These are phyloP conservation scores for Spheniscus humboldti DNA, from an alignment of 2,797 vertebrate species.

Conservation along the genomic window DNA sequence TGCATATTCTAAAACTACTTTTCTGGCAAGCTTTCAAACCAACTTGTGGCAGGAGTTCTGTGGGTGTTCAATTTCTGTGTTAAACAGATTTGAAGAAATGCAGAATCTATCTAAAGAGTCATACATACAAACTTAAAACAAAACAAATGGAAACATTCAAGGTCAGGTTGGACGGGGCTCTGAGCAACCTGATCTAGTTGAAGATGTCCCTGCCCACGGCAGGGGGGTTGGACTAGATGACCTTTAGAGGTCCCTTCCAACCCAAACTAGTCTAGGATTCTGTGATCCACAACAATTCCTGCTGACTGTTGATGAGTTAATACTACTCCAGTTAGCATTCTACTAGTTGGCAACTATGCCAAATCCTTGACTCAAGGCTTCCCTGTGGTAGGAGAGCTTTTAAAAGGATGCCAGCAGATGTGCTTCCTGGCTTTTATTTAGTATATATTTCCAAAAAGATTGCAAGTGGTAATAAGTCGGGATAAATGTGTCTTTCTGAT, in stretches of 20 bases:
- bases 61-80: not conserved
- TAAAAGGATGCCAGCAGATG: not conserved
- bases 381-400: not conserved
- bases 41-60: not conserved
- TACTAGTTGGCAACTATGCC: not conserved
- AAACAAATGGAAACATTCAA: no score
- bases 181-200: no score
- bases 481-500: not conserved
- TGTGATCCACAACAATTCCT: not conserved
- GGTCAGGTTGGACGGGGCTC: no score
- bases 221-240: no score
- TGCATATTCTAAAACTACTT: not conserved
- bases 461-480: not conserved
- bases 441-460: not conserved
- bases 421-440: not conserved
- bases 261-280: no score
- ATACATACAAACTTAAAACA: not conserved
- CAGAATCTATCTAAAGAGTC: not conserved
- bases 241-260: no score
- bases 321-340: not conserved
- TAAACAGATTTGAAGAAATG: not conserved
- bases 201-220: no score
- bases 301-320: constrained; percentile 5
- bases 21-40: not conserved
- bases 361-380: not conserved